Conservation (phyloP, 2,888 invertebrate species). For the Teleogryllus oceanicus region DNA sequence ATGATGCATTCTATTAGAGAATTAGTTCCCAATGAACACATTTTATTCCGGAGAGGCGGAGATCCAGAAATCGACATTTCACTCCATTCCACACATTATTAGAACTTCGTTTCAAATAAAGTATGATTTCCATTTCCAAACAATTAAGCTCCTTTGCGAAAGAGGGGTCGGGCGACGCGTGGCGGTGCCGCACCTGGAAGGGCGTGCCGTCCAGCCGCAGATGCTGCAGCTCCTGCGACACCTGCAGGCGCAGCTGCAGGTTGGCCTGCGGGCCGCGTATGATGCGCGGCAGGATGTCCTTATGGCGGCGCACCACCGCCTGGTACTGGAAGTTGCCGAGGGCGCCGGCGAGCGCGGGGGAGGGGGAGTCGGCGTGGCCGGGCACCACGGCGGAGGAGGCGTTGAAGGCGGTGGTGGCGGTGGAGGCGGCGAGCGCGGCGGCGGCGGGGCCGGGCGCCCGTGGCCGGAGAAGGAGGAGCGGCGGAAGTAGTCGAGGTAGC, state of each 20-base stretch:
- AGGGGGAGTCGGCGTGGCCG: too few species aligned
- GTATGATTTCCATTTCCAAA: too few species aligned
- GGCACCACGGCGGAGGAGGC: background rate
- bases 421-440: background rate
- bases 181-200: slow-evolving; percentile 32
- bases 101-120: too few species aligned
- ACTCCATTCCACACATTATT: too few species aligned
- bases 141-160: too few species aligned
- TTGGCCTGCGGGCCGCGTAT: background rate
- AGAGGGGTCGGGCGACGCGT: too few species aligned
- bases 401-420: background rate
- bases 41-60: too few species aligned
- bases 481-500: background rate
- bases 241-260: slow-evolving; percentile 29
- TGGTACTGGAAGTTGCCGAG: slow-evolving; percentile 23
- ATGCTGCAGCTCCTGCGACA: slow-evolving; percentile 23
- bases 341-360: background rate
- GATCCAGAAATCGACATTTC: too few species aligned
- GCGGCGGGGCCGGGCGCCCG: background rate
- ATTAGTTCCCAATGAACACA: too few species aligned
- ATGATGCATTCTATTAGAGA: too few species aligned
- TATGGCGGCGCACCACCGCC: slow-evolving; percentile 29
- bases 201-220: slow-evolving; percentile 33
- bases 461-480: background rate
- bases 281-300: slow-evolving; percentile 29